Evolutionary conservation across 2,888 invertebrate genomes (phyloP).

Genomic region (Drosophila cyrtoloma): DNA sequence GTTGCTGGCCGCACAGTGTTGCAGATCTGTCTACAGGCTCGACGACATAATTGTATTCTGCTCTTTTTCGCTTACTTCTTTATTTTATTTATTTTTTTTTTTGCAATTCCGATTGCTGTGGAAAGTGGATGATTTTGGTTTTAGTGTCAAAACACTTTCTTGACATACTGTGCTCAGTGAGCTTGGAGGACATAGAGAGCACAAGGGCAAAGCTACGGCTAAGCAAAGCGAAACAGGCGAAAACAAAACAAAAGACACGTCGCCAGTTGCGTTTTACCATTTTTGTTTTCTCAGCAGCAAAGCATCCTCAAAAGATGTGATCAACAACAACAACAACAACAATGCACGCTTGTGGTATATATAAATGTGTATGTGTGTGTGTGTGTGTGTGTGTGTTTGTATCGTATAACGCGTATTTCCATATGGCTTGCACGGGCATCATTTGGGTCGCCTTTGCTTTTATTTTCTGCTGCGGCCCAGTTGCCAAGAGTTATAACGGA

Average conservation of each 20-base stretch:
- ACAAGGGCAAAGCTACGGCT: slow-evolving; percentile 31
- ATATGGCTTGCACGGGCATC: slow-evolving; percentile 59
- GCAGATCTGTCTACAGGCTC: slow-evolving; percentile 26
- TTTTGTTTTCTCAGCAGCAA: slow-evolving; percentile 20
- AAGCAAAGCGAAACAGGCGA: slow-evolving; percentile 42
- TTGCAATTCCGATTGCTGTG: neutral
- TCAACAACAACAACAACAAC: slow-evolving; percentile 21
- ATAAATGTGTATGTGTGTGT: neutral
- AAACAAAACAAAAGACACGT: slow-evolving; percentile 53
- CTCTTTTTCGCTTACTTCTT: neutral
- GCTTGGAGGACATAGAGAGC: neutral
- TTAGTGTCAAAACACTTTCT: neutral
- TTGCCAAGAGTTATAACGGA: slow-evolving; percentile 75
- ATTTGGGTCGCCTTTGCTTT: slow-evolving; percentile 55
- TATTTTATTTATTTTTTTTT: neutral
- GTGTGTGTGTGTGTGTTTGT: slow-evolving; percentile 19
- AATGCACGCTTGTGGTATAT: slow-evolving; percentile 16
- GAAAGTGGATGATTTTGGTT: neutral
- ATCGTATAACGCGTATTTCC: slow-evolving; percentile 20
- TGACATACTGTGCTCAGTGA: neutral
- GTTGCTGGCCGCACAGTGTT: slow-evolving; percentile 36
- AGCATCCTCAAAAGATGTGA: slow-evolving; percentile 61
- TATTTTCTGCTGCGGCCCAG: slow-evolving; percentile 45
- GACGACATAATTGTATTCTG: slow-evolving; percentile 9
- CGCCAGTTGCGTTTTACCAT: slow-evolving; percentile 15